Evolutionary conservation across 2,888 invertebrate species (phyloP), one percentile per base, ranked within the genome.

Genomic region (Cryptocheilus praepositus): DNA sequence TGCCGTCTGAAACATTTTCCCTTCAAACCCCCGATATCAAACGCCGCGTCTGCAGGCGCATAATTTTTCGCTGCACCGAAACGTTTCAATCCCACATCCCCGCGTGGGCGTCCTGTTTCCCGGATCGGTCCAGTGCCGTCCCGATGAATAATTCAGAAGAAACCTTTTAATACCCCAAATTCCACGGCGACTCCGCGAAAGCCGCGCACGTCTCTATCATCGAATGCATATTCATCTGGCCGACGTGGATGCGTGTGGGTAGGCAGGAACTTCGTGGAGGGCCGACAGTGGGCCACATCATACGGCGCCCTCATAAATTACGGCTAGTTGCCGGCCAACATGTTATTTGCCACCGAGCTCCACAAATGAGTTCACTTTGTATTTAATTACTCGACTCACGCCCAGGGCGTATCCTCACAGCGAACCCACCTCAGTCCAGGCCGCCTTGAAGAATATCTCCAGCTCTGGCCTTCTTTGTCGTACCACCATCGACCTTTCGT

Each of bases 371-470:
- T 85, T 85, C 86, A 86, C 84, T 86, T 86, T 86, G 83, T 83
- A 86, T 86, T 87, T 88, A 87, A 88, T 88, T 87, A 86, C 83
- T 83, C 79, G 81, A 76, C 81, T 86, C 86, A 87, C 87, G 87
- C 88, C 87, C 86, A 84, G 85, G 84, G 84, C 83, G 86, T 82
- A 83, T 82, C 83, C 78, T 53, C 61, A 61, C 70, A 69, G 67
- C 71, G 64, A 70, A 70, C 68, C 71, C 70, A 77, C 77, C 77
- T 70, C 67, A n/a, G 61, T 21, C 11, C 68, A 22, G 63, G 59
- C 58, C 64, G 58, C 54, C 71, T 69, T 19, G 46, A 54, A 43
- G 55, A 61, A 56, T 65, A 70, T 67, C 69, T 71, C 72, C 53
- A 62, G 61, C 59, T 67, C 69, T 63, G 54, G 44, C 62, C 46